Evolutionary conservation across 1,140 invertebrate species (phyloP), one percentile per base, ranked within the genome.

Genomic region (Drosophila pandora): DNA sequence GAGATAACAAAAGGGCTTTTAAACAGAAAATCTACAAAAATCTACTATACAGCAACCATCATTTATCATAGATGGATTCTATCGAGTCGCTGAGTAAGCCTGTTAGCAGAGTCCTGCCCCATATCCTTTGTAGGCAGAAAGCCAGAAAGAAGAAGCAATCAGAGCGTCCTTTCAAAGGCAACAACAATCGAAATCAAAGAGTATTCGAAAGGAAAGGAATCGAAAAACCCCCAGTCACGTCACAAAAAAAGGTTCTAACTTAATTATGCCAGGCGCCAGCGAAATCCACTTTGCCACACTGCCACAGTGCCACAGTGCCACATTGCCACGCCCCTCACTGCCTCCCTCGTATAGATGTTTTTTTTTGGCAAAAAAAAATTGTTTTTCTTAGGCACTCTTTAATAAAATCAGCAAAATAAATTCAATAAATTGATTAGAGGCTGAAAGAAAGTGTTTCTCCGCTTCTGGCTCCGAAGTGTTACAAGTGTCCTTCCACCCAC

Each of bases 401-500:
- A 85, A 85, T 85, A 67, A 80, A 85, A 85, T 85, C 81, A 82
- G 69, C 78, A 78, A 69, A 67, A 85, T 78, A 77, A 87, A 85
- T 87, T 87, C 78, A 75, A 87, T 85, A 85, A 85, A 87, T 85
- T 87, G 82, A 85, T 87, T 81, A 87, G 73, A 63, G 70, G 30
- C 34, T 3, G 37, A 41, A 48, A 30, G 5, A 25, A 45, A 6
- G 2, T n/a, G 32, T 28, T 28, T 28, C n/a, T 3, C 1, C 17
- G 17, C 17, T 17, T 12, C 49, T 53, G 48, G n/a, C 49, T 47
- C 34, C 43, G 55, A 82, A 85, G 76, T 80, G 81, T 83, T 83
- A 78, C 79, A 82, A 82, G 79, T 83, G 79, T 74, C 72, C 72
- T 49, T 58, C 39, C 50, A 30, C 54, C 34, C 54, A 52, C 25